phyloP scores from a whole-genome alignment of 37 sponge, comb jelly and placozoan species.

The Haliclona indistincta region DNA sequence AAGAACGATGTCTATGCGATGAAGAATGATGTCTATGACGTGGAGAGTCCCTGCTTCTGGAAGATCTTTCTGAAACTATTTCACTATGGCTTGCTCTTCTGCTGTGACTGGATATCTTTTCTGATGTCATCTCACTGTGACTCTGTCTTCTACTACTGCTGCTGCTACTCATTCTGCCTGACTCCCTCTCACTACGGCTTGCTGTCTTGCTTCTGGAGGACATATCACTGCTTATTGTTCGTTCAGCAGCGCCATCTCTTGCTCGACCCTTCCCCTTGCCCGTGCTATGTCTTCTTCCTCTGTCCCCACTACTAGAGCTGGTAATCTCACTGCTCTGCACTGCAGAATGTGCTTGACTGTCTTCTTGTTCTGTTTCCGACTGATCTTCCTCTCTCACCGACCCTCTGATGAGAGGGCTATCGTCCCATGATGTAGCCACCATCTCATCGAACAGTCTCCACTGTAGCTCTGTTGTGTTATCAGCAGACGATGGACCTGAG shows the following conservation, averaged over 20 bases:
- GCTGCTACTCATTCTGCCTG: too few relatives aligned
- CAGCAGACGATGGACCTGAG: background rate
- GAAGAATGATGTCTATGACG: too few relatives aligned
- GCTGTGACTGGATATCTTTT: too few relatives aligned
- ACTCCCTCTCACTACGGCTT: background rate
- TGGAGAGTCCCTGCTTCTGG: too few relatives aligned
- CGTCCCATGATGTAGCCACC: slow-evolving; percentile 38
- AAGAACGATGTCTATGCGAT: too few relatives aligned
- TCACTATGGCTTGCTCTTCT: too few relatives aligned
- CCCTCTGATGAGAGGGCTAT: slow-evolving; percentile 17
- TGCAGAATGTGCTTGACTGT: too few relatives aligned
- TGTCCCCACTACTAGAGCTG: background rate
- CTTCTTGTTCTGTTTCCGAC: background rate
- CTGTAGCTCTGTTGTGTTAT: slow-evolving; percentile 5
- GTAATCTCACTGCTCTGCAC: background rate
- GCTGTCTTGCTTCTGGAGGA: background rate
- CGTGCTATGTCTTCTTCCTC: too few relatives aligned
- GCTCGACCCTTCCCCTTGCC: too few relatives aligned
- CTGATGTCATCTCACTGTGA: too few relatives aligned
- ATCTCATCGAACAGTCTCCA: slow-evolving; percentile 37
- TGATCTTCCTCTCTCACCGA: background rate
- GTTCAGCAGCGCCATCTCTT: background rate
- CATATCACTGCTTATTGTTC: background rate
- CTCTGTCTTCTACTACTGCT: too few relatives aligned
- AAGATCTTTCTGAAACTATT: too few relatives aligned